Evolutionary conservation across 2,888 invertebrate genomes (phyloP).

Genomic region (Diploptera punctata): DNA sequence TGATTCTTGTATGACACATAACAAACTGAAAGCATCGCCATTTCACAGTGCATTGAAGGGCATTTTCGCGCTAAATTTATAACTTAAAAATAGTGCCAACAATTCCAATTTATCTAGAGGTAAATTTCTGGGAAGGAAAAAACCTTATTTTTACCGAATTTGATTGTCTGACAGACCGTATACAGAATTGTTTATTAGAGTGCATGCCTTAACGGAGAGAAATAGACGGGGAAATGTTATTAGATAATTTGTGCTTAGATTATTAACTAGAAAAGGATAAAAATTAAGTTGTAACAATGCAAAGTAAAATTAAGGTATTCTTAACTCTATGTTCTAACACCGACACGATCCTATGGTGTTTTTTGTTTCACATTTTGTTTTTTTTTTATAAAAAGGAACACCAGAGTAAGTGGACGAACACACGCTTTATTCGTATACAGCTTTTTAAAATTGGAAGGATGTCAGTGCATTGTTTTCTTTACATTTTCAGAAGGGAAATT

Average conservation of each 20-base stretch:
- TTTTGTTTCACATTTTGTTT: conserved; percentile 5
- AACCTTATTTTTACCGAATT: conserved; percentile 4
- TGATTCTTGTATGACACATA: conserved; percentile 17
- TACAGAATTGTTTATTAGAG: conserved; percentile 32
- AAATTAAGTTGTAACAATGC: not conserved
- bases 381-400: conserved; percentile 28
- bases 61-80: too few relatives aligned
- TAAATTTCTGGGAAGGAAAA: too few relatives aligned
- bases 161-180: conserved; percentile 40
- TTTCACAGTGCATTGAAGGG: conserved; percentile 25
- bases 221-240: too few relatives aligned
- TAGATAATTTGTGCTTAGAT: conserved; percentile 3
- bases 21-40: conserved; percentile 10
- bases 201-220: too few relatives aligned
- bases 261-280: not conserved
- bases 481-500: too few relatives aligned
- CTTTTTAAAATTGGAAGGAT: not conserved
- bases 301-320: conserved; percentile 23
- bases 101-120: too few relatives aligned
- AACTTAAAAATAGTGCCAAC: too few relatives aligned
- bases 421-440: conserved; percentile 23
- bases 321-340: conserved; percentile 23
- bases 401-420: conserved; percentile 22
- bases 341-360: conserved; percentile 20
- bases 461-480: too few relatives aligned